These are phyloP conservation scores for Scaptomyza parva DNA, from an alignment of 2,888 invertebrate species.

Conservation along the genomic window DNA sequence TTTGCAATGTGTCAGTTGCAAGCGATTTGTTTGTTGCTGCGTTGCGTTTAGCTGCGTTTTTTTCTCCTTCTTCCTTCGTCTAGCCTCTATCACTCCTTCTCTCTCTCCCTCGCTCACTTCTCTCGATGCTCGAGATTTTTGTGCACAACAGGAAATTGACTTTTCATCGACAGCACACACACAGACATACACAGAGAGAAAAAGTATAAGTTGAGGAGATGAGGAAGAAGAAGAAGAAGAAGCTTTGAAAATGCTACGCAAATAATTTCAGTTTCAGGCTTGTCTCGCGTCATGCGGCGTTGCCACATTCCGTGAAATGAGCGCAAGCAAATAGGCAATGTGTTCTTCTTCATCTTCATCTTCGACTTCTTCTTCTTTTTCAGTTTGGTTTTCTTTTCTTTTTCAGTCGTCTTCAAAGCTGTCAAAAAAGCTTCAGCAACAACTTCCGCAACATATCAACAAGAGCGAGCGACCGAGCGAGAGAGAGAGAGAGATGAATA, in stretches of 20 bases:
- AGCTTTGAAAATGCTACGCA: conserved; percentile 58
- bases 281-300: conserved; percentile 59
- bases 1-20: conserved; percentile 77
- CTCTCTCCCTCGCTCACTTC: not conserved
- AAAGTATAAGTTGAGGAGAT: not conserved
- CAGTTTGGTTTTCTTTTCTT: conserved; percentile 2
- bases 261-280: conserved; percentile 69
- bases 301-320: conserved; percentile 64
- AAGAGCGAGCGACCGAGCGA: conserved; percentile 42
- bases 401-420: conserved; percentile 43
- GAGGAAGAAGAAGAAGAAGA: conserved; percentile 8
- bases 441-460: conserved; percentile 76
- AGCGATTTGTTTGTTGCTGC: conserved; percentile 17
- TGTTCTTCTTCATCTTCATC: conserved; percentile 10
- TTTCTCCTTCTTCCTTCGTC: conserved; percentile 2
- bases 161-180: conserved; percentile 71
- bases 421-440: conserved; percentile 76
- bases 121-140: conserved; percentile 64
- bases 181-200: conserved; percentile 11
- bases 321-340: conserved; percentile 21
- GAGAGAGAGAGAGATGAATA: too few relatives aligned
- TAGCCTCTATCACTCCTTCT: not conserved
- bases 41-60: conserved; percentile 23
- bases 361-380: conserved; percentile 4
- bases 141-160: conserved; percentile 72